A percentile compares a stretch with the other conserved stretches of the same genome.
These are phyloP conservation scores for Vollenhovia emeryi DNA, from an alignment of 1,140 invertebrate species.

Conservation along the genomic window DNA sequence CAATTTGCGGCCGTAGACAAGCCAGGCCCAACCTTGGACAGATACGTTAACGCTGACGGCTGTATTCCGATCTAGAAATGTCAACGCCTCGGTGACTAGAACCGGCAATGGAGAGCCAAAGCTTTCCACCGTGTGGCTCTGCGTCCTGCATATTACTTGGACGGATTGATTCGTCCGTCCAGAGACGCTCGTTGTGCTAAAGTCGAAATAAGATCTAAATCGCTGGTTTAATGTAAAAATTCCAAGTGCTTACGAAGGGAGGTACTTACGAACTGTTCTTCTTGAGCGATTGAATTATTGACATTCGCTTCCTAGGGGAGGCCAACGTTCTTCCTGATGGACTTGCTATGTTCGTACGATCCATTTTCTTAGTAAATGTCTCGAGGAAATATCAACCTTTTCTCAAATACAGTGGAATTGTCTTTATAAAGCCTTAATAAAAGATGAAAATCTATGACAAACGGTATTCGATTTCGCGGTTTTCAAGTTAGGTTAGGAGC, in stretches of 20 bases:
- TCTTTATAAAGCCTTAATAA: not conserved
- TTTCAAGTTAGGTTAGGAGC: not conserved
- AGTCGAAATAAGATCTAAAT: constrained; percentile 68
- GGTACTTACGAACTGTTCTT: constrained; percentile 81
- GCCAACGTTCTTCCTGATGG: constrained; percentile 65
- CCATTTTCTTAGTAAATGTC: constrained; percentile 69
- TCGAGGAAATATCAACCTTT: not conserved
- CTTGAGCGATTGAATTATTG: constrained; percentile 81
- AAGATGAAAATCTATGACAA: not conserved
- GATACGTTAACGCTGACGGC: constrained; percentile 88
- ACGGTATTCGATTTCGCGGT: not conserved
- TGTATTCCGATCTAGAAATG: constrained; percentile 88
- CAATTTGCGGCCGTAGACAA: constrained; percentile 93
- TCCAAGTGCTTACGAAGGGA: not conserved
- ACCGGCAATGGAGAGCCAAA: constrained; percentile 94
- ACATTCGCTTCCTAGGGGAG: constrained; percentile 80
- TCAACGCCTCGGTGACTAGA: constrained; percentile 94
- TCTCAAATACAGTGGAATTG: not conserved
- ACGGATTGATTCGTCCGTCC: constrained; percentile 88
- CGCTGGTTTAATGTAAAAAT: too few relatives aligned
- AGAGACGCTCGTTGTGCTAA: constrained; percentile 86
- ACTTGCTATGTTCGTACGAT: constrained; percentile 72
- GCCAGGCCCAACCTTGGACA: constrained; percentile 92
- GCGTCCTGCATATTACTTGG: constrained; percentile 90
- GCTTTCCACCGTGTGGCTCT: constrained; percentile 89